phyloP scores from a whole-genome alignment of 1,140 invertebrate genomes.

The Druon quercuslanigerum region DNA sequence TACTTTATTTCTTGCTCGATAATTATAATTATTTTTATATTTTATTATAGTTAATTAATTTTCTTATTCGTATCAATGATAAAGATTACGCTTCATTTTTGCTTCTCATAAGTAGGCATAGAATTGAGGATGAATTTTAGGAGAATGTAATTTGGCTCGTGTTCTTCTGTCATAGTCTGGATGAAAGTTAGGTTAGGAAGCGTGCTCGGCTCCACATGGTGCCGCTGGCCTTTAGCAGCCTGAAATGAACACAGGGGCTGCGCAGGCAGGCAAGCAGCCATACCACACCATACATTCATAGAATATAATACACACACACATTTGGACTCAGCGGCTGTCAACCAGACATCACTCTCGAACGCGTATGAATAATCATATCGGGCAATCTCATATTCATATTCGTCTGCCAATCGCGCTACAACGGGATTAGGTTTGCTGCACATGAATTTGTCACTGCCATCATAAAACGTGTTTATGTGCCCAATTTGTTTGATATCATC shows the following conservation, averaged over 20 bases:
- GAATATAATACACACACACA: constrained; percentile 32
- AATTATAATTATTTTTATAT: background rate
- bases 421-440: constrained; percentile 49
- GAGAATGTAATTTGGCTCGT: constrained; percentile 38
- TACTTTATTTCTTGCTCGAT: background rate
- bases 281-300: constrained; percentile 7
- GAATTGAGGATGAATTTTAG: background rate
- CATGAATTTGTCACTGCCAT: constrained; percentile 60
- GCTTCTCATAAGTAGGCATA: too few relatives aligned
- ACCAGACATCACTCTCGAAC: constrained; percentile 64
- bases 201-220: constrained; percentile 53
- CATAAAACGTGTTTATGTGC: constrained; percentile 49
- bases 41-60: too few relatives aligned
- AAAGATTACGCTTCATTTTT: too few relatives aligned
- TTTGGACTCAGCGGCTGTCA: constrained; percentile 61
- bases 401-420: constrained; percentile 50
- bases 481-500: constrained; percentile 51
- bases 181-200: constrained; percentile 46
- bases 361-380: constrained; percentile 69
- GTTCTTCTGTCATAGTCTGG: constrained; percentile 36
- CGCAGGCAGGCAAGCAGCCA: constrained; percentile 36
- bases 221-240: constrained; percentile 62
- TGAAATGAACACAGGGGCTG: constrained; percentile 48
- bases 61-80: too few relatives aligned
- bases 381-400: constrained; percentile 65